phyloP scores from a whole-genome alignment of 2,113 vertebrate species.

The Etheostoma spectabile region DNA sequence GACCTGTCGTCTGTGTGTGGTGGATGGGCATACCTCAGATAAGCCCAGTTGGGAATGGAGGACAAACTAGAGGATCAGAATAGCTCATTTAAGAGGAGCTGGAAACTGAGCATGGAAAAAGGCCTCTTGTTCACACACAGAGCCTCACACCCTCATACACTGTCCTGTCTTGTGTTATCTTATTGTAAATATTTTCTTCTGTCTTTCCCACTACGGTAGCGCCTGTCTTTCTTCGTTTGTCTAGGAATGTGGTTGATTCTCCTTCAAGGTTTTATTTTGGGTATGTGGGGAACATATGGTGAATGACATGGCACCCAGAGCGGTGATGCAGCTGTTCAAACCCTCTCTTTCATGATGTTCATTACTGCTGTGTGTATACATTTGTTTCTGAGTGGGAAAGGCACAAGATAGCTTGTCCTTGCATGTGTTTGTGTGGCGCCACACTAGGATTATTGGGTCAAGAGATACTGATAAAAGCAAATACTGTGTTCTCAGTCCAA shows the following conservation, averaged over 20 bases:
- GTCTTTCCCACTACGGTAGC: neutral
- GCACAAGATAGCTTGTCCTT: constrained; percentile 15
- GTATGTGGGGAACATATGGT: constrained; percentile 75
- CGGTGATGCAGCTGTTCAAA: constrained; percentile 76
- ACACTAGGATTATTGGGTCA: constrained; percentile 33
- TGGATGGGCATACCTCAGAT: constrained; percentile 69
- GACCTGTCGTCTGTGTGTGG: constrained; percentile 12
- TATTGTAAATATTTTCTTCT: neutral
- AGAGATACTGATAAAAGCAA: constrained; percentile 48
- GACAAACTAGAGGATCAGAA: constrained; percentile 69
- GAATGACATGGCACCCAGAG: constrained; percentile 66
- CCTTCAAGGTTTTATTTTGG: constrained; percentile 76
- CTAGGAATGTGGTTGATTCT: constrained; percentile 66
- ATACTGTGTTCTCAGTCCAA: constrained; percentile 17
- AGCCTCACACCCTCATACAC: constrained; percentile 11
- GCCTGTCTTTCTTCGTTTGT: constrained; percentile 34
- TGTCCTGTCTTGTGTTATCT: neutral
- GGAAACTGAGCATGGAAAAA: constrained; percentile 68
- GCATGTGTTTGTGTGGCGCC: constrained; percentile 1
- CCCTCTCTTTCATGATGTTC: constrained; percentile 60
- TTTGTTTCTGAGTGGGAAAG: constrained; percentile 8
- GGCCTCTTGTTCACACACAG: constrained; percentile 43
- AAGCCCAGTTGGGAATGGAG: constrained; percentile 59
- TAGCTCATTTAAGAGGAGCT: constrained; percentile 76
- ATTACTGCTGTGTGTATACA: constrained; percentile 39